Evolutionary conservation across 1,140 invertebrate genomes (phyloP).

Genomic region (Hesperophylax magnus): DNA sequence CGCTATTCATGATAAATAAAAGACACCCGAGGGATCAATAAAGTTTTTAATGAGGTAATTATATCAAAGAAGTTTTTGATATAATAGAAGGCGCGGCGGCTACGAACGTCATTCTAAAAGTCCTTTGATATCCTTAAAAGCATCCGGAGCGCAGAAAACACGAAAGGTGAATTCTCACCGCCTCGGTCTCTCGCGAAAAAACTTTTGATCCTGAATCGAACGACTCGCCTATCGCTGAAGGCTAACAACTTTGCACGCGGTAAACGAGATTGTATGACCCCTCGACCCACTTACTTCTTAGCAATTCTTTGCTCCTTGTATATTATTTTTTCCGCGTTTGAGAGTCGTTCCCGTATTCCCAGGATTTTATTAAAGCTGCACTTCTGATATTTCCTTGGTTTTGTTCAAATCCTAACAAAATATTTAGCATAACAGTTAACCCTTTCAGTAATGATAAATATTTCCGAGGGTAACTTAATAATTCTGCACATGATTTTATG

Average conservation of each 20-base stretch:
- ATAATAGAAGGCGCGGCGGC: slow-evolving; percentile 5
- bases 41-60: slow-evolving; percentile 25
- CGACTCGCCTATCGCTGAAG: no score
- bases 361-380: no score
- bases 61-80: slow-evolving; percentile 17
- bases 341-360: no score
- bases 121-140: neutral
- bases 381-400: no score
- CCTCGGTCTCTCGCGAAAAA: neutral
- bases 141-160: slow-evolving; percentile 14
- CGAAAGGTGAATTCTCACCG: neutral
- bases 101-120: slow-evolving; percentile 3
- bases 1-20: neutral
- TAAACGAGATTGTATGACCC: no score
- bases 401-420: no score
- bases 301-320: neutral
- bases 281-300: neutral
- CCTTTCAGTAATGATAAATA: no score
- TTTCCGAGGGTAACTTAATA: no score
- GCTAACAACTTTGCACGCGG: no score
- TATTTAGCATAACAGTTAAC: no score
- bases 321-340: no score
- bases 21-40: slow-evolving; percentile 6
- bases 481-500: no score
- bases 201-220: neutral